Conservation (phyloP, 30 jellyfish, hydroid and myxozoan species). For the Turritopsis rubra region DNA sequence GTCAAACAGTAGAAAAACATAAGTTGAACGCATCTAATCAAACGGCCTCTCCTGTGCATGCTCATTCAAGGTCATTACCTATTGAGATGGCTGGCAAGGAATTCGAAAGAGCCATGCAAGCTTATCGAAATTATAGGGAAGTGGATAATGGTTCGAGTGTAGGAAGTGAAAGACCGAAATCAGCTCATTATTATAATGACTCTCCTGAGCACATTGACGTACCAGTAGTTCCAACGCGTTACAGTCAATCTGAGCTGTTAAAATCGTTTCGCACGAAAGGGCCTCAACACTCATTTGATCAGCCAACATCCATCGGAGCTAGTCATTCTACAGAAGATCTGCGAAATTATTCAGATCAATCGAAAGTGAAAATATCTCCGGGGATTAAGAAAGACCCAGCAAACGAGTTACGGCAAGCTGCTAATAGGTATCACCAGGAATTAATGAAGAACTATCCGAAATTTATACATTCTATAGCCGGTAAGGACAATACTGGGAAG, state of each 20-base stretch:
- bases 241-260: conserved; percentile 21
- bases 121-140: background rate
- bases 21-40: background rate
- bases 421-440: conserved; percentile 78
- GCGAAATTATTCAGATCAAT: conserved; percentile 24
- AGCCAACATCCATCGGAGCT: conserved; percentile 4
- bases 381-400: conserved; percentile 48
- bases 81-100: conserved; percentile 39
- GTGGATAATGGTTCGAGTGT: background rate
- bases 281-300: background rate
- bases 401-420: conserved; percentile 89
- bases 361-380: conserved; percentile 30
- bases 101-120: background rate
- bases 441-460: conserved; percentile 77
- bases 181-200: conserved; percentile 13
- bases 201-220: background rate
- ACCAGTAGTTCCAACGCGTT: conserved; percentile 18
- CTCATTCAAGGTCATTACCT: conserved; percentile 72
- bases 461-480: conserved; percentile 64
- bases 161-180: conserved; percentile 19
- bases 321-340: conserved; percentile 88
- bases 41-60: conserved; percentile 29
- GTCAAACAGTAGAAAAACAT: background rate
- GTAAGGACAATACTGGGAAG: conserved; percentile 22
- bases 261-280: conserved; percentile 36